Evolutionary conservation across 2,113 vertebrate genomes (phyloP).

Genomic region (Heterochromis multidens): DNA sequence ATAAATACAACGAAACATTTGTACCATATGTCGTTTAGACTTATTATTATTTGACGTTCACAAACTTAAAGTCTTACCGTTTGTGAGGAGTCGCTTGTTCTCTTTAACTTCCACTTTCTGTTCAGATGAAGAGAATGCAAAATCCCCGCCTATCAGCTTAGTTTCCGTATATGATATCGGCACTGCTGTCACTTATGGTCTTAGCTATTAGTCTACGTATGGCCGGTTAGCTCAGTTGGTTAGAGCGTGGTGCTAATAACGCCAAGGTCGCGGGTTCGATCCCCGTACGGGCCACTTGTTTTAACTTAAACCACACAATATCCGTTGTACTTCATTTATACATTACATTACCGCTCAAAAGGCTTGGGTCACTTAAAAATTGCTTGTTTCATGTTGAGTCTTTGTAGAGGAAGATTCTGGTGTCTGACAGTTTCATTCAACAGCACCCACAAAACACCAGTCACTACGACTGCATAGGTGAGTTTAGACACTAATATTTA

Average conservation of each 20-base stretch:
- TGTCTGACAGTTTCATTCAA: not conserved
- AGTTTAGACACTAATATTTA: no score
- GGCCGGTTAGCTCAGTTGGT: slow-evolving; percentile 77
- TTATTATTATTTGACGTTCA: no score
- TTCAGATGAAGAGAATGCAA: not conserved
- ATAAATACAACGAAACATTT: not conserved
- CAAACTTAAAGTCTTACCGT: not conserved
- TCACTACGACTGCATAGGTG: no score
- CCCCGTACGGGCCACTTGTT: slow-evolving; percentile 64
- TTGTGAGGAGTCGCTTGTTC: not conserved
- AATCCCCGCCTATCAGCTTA: not conserved
- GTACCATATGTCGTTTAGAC: not conserved
- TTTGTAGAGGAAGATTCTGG: not conserved
- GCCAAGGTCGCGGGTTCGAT: slow-evolving; percentile 76
- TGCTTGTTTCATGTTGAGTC: not conserved
- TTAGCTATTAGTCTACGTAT: accelerated
- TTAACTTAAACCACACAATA: accelerated
- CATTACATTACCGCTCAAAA: not conserved
- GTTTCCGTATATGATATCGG: no score
- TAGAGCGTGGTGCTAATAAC: slow-evolving; percentile 79
- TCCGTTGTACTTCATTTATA: accelerated
- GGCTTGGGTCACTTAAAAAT: not conserved
- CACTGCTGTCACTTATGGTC: accelerated
- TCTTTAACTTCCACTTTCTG: not conserved
- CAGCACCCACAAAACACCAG: not conserved